phyloP scores from a whole-genome alignment of 2,113 vertebrate species.

The Phoxinus phoxinus region DNA sequence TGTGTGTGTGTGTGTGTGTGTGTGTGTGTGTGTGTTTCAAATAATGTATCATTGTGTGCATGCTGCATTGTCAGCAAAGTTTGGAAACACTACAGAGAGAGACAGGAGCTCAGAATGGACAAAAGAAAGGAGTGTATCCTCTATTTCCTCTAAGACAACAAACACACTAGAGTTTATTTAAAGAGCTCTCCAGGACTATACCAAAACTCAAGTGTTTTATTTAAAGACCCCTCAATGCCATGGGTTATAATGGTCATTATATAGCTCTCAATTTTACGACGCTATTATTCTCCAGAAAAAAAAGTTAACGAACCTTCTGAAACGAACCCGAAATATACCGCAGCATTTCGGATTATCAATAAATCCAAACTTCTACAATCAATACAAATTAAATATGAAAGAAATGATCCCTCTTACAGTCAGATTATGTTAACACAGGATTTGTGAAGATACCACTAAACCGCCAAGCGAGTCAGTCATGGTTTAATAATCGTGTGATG shows the following conservation, averaged over 20 bases:
- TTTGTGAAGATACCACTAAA: too few species aligned
- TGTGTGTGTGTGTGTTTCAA: background rate
- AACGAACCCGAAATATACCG: background rate
- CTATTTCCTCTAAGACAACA: conserved; percentile 45
- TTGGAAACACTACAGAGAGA: conserved; percentile 44
- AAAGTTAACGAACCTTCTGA: conserved; percentile 3
- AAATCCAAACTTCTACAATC: background rate
- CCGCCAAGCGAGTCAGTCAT: background rate
- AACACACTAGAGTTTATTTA: conserved; percentile 23
- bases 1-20: background rate
- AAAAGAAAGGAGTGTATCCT: conserved; percentile 35
- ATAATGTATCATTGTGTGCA: background rate
- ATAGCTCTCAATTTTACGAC: background rate
- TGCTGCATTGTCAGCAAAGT: conserved; percentile 13
- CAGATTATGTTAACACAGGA: too few species aligned
- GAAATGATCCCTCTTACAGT: too few species aligned
- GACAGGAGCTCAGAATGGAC: conserved; percentile 22
- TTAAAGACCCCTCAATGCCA: conserved; percentile 41
- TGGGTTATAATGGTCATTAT: conserved; percentile 9
- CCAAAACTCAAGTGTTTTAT: conserved; percentile 51
- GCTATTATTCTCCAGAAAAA: background rate
- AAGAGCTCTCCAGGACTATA: conserved; percentile 27
- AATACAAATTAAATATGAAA: too few species aligned
- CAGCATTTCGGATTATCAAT: background rate
- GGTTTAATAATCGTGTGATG: background rate